Percentiles rank a stretch among this genome's conserved stretches.
Conservation (phyloP, 1,140 invertebrate genomes). For the Conus ventricosus region DNA sequence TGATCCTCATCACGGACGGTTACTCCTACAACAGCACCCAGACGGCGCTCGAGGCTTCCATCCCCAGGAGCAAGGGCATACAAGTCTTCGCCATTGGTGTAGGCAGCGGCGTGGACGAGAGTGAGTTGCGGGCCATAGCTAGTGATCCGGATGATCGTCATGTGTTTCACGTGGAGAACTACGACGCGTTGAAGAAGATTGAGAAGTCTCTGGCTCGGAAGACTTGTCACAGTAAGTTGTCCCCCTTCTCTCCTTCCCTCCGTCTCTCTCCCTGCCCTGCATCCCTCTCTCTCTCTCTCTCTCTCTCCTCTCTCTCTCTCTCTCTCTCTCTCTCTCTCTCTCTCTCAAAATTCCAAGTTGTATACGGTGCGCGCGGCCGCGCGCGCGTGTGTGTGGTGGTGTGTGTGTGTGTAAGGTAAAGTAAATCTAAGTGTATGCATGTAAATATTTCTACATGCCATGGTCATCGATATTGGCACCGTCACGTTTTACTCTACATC, state of each 20-base stretch:
- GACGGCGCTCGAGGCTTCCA: conserved; percentile 46
- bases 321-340: too few relatives aligned
- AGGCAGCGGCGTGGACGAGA: conserved; percentile 40
- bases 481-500: too few relatives aligned
- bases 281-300: too few relatives aligned
- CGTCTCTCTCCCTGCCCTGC: too few relatives aligned
- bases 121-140: conserved; percentile 51
- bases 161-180: conserved; percentile 57
- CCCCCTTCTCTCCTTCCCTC: background rate
- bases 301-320: too few relatives aligned
- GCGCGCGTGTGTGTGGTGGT: too few relatives aligned
- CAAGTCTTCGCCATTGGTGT: conserved; percentile 59
- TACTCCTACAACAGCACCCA: conserved; percentile 44
- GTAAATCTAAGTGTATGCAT: too few relatives aligned
- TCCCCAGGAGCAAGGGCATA: conserved; percentile 46
- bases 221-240: conserved; percentile 44
- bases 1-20: conserved; percentile 64
- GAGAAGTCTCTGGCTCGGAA: conserved; percentile 39
- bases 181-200: conserved; percentile 47
- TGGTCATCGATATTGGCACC: too few relatives aligned
- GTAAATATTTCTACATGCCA: too few relatives aligned
- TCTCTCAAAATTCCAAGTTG: too few relatives aligned
- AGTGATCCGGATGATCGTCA: conserved; percentile 48
- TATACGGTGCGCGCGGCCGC: too few relatives aligned
- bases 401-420: too few relatives aligned